Evolutionary conservation across 2,113 vertebrate genomes (phyloP).

Genomic region (Equus przewalskii): DNA sequence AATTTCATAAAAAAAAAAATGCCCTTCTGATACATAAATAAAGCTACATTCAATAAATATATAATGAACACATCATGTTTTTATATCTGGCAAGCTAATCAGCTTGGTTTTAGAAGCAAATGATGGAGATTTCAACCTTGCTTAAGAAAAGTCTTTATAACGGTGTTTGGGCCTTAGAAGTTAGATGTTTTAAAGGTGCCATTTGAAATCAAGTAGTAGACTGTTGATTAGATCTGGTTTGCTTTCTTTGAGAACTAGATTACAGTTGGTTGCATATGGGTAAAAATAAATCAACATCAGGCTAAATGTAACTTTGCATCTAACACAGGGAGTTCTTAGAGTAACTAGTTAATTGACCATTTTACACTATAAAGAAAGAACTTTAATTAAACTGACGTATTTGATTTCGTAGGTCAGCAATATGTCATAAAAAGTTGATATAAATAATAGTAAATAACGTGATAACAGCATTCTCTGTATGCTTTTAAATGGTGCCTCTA

Average conservation of each 20-base stretch:
- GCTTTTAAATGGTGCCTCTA: neutral
- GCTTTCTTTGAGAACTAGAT: neutral
- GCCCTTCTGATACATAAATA: neutral
- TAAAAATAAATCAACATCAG: neutral
- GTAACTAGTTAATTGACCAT: neutral
- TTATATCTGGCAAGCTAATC: neutral
- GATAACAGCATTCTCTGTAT: neutral
- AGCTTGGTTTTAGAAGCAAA: conserved; percentile 30
- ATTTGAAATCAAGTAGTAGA: conserved; percentile 11
- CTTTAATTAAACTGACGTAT: conserved; percentile 15
- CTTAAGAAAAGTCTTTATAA: conserved; percentile 13
- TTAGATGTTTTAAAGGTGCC: neutral
- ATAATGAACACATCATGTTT: neutral
- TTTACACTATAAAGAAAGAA: neutral
- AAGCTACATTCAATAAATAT: conserved; percentile 3
- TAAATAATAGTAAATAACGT: neutral
- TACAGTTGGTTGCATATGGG: neutral
- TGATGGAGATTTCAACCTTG: conserved; percentile 22
- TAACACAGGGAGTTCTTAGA: neutral
- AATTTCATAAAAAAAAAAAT: neutral
- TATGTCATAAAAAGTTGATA: conserved; percentile 14
- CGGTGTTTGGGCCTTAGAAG: neutral
- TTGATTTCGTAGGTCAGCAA: conserved; percentile 26
- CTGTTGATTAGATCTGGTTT: neutral
- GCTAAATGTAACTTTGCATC: conserved; percentile 48